phyloP scores from a whole-genome alignment of 2,797 vertebrate genomes.

The Aulostomus chinensis region DNA sequence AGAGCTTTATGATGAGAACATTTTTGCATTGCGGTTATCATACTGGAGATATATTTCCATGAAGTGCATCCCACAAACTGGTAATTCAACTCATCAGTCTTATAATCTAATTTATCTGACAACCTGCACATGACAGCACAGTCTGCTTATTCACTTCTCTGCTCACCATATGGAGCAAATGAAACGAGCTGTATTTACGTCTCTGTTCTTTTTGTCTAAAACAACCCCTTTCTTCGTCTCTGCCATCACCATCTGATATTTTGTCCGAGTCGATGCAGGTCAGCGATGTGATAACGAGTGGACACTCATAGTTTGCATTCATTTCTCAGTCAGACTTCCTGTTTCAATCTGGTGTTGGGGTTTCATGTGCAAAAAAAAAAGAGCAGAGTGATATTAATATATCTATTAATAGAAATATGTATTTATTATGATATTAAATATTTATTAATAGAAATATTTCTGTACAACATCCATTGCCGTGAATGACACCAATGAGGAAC shows the following conservation, averaged over 20 bases:
- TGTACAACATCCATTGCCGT: conserved; percentile 1
- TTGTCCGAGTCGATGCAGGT: background rate
- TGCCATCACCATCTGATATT: background rate
- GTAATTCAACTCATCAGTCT: too few species aligned
- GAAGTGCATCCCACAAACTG: too few species aligned
- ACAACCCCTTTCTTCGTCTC: conserved; percentile 1
- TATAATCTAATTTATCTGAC: too few species aligned
- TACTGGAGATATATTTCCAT: too few species aligned
- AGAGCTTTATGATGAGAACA: too few species aligned
- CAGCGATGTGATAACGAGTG: too few species aligned
- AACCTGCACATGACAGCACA: conserved; percentile 2
- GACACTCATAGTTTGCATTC: background rate
- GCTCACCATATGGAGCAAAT: background rate
- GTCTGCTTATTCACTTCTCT: background rate
- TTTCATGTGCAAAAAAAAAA: too few species aligned
- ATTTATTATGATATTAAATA: too few species aligned
- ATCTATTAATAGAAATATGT: too few species aligned
- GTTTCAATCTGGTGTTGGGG: too few species aligned
- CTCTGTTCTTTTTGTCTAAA: background rate
- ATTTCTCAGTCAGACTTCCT: background rate
- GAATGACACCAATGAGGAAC: conserved; percentile 11
- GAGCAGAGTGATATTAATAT: too few species aligned
- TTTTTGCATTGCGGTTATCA: too few species aligned
- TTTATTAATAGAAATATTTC: conserved; percentile 4
- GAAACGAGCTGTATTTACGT: background rate